phyloP scores from a whole-genome alignment of 2,888 invertebrate genomes.

The Heteromyza rotundicornis region DNA sequence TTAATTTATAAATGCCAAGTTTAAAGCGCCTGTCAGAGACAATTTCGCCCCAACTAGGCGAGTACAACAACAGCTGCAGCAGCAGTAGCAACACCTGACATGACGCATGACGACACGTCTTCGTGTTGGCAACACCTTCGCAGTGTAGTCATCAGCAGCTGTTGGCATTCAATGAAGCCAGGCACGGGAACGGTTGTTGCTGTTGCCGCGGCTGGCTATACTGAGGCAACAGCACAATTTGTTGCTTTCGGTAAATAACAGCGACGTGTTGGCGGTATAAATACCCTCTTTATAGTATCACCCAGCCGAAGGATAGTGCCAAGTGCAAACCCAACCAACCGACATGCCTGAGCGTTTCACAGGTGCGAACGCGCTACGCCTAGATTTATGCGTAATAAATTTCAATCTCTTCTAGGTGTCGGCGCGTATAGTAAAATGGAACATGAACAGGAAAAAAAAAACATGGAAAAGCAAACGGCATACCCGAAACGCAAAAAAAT shows the following conservation, averaged over 20 bases:
- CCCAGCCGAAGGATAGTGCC: not conserved
- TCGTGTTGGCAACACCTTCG: not conserved
- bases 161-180: not conserved
- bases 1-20: slow-evolving; percentile 1
- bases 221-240: not conserved
- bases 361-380: slow-evolving; percentile 55
- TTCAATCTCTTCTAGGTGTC: slow-evolving; percentile 51
- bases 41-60: not conserved
- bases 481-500: slow-evolving; percentile 34
- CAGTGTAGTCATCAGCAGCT: not conserved
- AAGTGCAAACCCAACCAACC: not conserved
- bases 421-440: too few relatives aligned
- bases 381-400: slow-evolving; percentile 61
- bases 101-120: not conserved
- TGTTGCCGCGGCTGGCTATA: not conserved
- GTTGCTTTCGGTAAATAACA: slow-evolving; percentile 22
- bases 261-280: slow-evolving; percentile 21
- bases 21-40: not conserved
- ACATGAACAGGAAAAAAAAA: too few relatives aligned
- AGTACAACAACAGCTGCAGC: too few relatives aligned
- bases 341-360: slow-evolving; percentile 16
- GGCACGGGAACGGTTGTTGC: not conserved
- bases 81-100: not conserved
- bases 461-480: slow-evolving; percentile 19
- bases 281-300: slow-evolving; percentile 21